Evolutionary conservation across 2,113 vertebrate genomes (phyloP), one percentile per base, ranked within the genome.

Genomic region (Otus sunia): DNA sequence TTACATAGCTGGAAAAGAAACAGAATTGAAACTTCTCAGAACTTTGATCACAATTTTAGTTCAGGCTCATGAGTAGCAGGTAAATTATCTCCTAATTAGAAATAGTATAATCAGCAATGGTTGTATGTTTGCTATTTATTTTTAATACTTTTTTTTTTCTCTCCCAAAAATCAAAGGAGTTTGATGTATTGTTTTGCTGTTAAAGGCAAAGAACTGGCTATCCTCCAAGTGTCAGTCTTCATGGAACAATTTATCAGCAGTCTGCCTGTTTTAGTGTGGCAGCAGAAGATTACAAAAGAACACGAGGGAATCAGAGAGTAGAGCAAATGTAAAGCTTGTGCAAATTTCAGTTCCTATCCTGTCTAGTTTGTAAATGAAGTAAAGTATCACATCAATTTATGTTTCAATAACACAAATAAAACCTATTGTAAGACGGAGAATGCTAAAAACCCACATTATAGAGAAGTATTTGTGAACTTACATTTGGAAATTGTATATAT

Each of bases 201-300:
- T 85, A 67, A 91, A 95, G 29, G 37, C 47, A 45, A 83, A 83
- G 90, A 32, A 49, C 84, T 88, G 76, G 47, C 32, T 72, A 63
- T 82, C 36, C 63, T 88, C 81, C 89, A 86, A 95, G 32, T 69
- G 83, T 87, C 78, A 90, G 69, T 96, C 96, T 90, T 94, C 39
- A 18, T 63, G 69, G 36, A 95, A 8, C 43, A 88, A 73, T 88
- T 96, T 95, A 94, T 97, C 85, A 92, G 39, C 50, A 91, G 77
- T 15, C 88, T 97, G 50, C 90, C 96, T 91, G 94, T 78, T 89
- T 93, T 63, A 92, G 59, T 5, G 1, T 75, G 84, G 73, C 36
- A 93, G 55, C 21, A 72, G 75, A 10, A 93, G 92, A 95, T 95
- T 97, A 88, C 64, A 53, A 49, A 95, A 83, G 36, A 96, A 49